phyloP scores from a whole-genome alignment of 2,113 vertebrate species.

The Pholis gunnellus region DNA sequence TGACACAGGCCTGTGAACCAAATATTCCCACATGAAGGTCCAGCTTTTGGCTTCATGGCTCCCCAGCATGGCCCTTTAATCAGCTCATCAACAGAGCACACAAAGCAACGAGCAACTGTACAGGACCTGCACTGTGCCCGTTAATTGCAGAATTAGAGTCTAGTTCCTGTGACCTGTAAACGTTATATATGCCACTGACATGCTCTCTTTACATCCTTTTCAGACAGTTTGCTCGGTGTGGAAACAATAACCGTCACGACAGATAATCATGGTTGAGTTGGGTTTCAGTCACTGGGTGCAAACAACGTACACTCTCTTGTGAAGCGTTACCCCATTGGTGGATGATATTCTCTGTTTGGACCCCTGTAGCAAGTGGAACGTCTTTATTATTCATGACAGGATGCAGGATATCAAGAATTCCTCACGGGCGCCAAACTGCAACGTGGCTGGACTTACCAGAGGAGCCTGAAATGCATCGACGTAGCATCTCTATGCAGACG shows the following conservation, averaged over 20 bases:
- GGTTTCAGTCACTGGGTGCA: not conserved
- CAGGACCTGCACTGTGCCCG: not conserved
- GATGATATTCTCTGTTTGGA: not conserved
- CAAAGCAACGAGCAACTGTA: not conserved
- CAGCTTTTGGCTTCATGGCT: not conserved
- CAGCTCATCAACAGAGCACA: conserved; percentile 15
- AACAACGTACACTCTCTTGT: not conserved
- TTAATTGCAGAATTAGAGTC: not conserved
- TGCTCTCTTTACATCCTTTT: not conserved
- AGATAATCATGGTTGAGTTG: not conserved
- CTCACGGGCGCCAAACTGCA: not conserved
- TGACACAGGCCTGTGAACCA: not conserved
- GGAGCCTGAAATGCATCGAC: not conserved
- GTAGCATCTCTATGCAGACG: not conserved
- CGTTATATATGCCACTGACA: not conserved
- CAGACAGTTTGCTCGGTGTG: too few species aligned
- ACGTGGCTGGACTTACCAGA: not conserved
- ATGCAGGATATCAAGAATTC: not conserved
- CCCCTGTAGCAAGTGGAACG: not conserved
- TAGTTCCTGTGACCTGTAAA: conserved; percentile 21
- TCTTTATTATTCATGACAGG: not conserved
- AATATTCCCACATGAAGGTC: not conserved
- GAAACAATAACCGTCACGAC: not conserved
- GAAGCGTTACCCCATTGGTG: not conserved
- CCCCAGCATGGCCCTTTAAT: not conserved